Percentiles rank a stretch among this genome's conserved stretches.
Conservation (phyloP, 1,140 invertebrate species). For the Penaeus chinensis region DNA sequence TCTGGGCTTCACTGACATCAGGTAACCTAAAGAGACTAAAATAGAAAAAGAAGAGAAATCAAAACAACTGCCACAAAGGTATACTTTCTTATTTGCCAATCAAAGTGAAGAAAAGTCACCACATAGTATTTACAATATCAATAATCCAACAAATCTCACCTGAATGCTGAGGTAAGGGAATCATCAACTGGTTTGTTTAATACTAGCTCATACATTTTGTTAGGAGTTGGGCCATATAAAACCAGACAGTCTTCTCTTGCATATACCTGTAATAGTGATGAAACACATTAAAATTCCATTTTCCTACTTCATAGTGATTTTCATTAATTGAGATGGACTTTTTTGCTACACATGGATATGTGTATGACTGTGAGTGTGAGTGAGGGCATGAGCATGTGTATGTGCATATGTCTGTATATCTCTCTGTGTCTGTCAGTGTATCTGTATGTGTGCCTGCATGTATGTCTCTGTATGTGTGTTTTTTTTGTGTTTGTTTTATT, state of each 20-base stretch:
- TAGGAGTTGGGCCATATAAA: constrained; percentile 74
- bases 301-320: background rate
- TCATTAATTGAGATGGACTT: too few species aligned
- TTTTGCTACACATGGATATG: too few species aligned
- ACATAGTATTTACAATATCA: constrained; percentile 28
- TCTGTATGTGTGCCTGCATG: too few species aligned
- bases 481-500: too few species aligned
- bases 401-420: too few species aligned
- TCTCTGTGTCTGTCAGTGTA: too few species aligned
- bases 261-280: constrained; percentile 36
- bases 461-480: too few species aligned
- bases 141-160: constrained; percentile 69
- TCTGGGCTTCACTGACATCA: constrained; percentile 74
- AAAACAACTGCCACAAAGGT: background rate
- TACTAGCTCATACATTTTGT: constrained; percentile 78
- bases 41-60: background rate
- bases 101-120: background rate
- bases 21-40: constrained; percentile 81
- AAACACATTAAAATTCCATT: background rate
- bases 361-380: too few species aligned
- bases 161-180: constrained; percentile 76
- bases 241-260: constrained; percentile 77
- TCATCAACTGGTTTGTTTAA: constrained; percentile 78
- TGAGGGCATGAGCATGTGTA: too few species aligned
- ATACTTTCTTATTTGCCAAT: background rate